phyloP scores from a whole-genome alignment of 1,140 invertebrate species.

The Phenacoccus solenopsis region DNA sequence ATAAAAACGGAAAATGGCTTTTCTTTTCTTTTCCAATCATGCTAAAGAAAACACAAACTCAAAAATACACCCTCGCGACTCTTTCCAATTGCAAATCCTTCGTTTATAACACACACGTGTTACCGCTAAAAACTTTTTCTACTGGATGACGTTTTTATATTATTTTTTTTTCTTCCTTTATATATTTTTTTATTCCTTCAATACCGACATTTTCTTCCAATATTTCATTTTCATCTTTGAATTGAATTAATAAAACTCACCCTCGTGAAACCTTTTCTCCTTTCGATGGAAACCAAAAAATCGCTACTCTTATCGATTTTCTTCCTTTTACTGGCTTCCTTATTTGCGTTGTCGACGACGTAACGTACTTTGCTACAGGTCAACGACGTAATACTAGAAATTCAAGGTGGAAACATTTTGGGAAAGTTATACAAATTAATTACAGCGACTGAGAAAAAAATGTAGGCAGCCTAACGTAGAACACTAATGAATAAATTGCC shows the following conservation, averaged over 20 bases:
- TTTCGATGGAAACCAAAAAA: not conserved
- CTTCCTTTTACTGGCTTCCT: too few species aligned
- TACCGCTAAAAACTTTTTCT: conserved; percentile 10
- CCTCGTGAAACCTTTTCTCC: not conserved
- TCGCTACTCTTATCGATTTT: not conserved
- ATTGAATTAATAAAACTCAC: conserved; percentile 13
- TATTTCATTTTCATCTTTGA: conserved; percentile 12
- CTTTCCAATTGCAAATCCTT: conserved; percentile 8
- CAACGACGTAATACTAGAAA: too few species aligned
- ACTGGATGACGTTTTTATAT: not conserved
- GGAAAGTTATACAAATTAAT: too few species aligned
- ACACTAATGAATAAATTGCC: too few species aligned
- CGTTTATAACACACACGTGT: conserved; percentile 17
- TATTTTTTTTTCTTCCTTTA: not conserved
- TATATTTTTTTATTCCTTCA: conserved; percentile 6
- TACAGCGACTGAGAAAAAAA: too few species aligned
- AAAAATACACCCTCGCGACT: conserved; percentile 11
- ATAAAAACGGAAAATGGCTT: conserved; percentile 4
- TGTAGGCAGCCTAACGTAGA: too few species aligned
- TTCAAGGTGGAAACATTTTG: too few species aligned
- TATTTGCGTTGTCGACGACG: too few species aligned
- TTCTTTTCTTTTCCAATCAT: conserved; percentile 16
- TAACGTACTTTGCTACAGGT: too few species aligned
- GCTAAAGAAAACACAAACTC: conserved; percentile 13
- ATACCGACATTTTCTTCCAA: conserved; percentile 5